Conservation (phyloP, 2,797 vertebrate species). For the Holocentrus rufus region DNA sequence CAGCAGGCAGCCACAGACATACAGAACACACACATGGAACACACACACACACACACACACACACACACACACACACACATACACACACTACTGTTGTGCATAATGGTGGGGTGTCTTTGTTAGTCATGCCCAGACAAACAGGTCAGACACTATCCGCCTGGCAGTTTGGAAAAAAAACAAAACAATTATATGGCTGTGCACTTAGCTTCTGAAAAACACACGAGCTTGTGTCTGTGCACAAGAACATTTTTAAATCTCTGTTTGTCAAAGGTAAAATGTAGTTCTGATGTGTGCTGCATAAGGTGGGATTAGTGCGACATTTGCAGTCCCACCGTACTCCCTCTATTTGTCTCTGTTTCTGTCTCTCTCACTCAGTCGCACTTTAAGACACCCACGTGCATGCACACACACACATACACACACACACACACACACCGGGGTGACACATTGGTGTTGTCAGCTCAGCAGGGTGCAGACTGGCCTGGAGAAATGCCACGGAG, state of each 20-base stretch:
- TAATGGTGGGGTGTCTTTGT: slow-evolving; percentile 35
- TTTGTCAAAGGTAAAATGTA: neutral
- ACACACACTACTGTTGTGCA: slow-evolving; percentile 17
- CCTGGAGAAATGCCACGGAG: too few relatives aligned
- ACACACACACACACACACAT: slow-evolving; percentile 8
- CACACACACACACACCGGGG: slow-evolving; percentile 13
- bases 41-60: slow-evolving; percentile 5
- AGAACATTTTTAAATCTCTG: too few relatives aligned
- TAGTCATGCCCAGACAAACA: slow-evolving; percentile 37
- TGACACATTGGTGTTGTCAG: neutral
- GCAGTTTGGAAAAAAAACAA: slow-evolving; percentile 5
- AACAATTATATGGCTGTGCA: neutral
- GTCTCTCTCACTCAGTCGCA: slow-evolving; percentile 32
- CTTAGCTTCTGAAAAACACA: too few relatives aligned
- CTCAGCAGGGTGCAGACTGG: too few relatives aligned
- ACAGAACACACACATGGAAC: neutral
- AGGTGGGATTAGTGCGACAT: neutral
- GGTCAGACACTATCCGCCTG: slow-evolving; percentile 36
- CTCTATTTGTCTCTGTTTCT: slow-evolving; percentile 26
- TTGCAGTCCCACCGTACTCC: neutral
- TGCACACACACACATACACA: slow-evolving; percentile 11
- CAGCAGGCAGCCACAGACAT: neutral
- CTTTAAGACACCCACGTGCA: slow-evolving; percentile 28
- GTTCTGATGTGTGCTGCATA: neutral
- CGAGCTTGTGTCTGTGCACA: too few relatives aligned